Percentiles rank a stretch among this genome's conserved stretches.
These are phyloP conservation scores for Sphaeridia pumilis DNA, from an alignment of 2,888 invertebrate species.

Conservation along the genomic window DNA sequence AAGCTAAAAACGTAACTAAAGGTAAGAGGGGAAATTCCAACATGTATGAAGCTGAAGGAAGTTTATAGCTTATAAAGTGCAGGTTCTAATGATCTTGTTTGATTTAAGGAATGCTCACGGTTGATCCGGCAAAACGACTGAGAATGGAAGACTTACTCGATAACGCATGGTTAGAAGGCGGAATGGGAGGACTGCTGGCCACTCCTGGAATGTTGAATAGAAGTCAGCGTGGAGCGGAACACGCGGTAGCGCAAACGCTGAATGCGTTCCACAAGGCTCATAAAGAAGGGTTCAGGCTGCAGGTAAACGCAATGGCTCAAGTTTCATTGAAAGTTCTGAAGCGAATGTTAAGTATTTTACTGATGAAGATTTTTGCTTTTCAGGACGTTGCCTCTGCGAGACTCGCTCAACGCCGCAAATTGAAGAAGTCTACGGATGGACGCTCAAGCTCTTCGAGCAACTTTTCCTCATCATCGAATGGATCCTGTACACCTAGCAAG, in stretches of 20 bases:
- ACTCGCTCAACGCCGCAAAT: slow-evolving; percentile 54
- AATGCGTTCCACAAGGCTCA: slow-evolving; percentile 57
- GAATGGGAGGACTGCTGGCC: slow-evolving; percentile 40
- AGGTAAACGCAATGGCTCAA: slow-evolving; percentile 37
- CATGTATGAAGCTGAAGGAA: background rate
- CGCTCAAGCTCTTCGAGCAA: slow-evolving; percentile 42
- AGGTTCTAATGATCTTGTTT: background rate
- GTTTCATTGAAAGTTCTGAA: background rate
- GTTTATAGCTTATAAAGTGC: background rate
- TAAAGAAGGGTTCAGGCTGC: slow-evolving; percentile 57
- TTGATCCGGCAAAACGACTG: slow-evolving; percentile 61
- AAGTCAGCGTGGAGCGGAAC: slow-evolving; percentile 41
- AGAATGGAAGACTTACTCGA: slow-evolving; percentile 53
- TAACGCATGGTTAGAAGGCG: slow-evolving; percentile 55
- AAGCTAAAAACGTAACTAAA: slow-evolving; percentile 62
- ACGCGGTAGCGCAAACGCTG: slow-evolving; percentile 51
- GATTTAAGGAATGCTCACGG: slow-evolving; percentile 55
- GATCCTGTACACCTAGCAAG: slow-evolving; percentile 37
- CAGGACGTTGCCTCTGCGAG: slow-evolving; percentile 60
- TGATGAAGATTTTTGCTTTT: slow-evolving; percentile 21
- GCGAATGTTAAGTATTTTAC: no score
- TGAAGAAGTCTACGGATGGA: slow-evolving; percentile 45
- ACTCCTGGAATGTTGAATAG: slow-evolving; percentile 50
- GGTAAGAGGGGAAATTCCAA: no score
- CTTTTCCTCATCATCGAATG: slow-evolving; percentile 40